A percentile compares a stretch with the other conserved stretches of the same genome.
These are phyloP conservation scores for Macropus fuliginosus DNA, from an alignment of 2,797 vertebrate species.

Conservation along the genomic window DNA sequence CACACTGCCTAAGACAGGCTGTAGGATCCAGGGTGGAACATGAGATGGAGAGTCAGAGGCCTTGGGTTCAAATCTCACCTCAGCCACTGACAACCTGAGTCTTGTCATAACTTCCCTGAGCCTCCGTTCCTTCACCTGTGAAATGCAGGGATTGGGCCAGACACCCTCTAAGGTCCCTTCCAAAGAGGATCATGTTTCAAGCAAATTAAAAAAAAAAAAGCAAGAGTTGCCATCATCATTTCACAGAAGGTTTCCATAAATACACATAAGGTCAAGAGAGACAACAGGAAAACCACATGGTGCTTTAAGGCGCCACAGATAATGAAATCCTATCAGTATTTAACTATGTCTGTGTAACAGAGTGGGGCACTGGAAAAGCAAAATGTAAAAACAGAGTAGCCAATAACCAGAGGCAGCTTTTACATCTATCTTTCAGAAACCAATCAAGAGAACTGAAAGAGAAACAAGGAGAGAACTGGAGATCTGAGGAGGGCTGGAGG, in stretches of 20 bases:
- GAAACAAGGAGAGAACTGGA: background rate
- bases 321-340: background rate
- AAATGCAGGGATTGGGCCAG: background rate
- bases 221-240: background rate
- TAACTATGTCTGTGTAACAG: background rate
- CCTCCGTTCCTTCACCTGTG: background rate
- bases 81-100: background rate
- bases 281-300: background rate
- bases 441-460: background rate
- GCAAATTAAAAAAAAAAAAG: background rate
- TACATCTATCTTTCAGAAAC: background rate
- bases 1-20: background rate
- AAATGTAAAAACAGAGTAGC: background rate
- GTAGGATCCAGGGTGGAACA: background rate
- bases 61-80: background rate
- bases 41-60: background rate
- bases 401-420: too few species aligned
- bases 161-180: background rate
- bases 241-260: background rate
- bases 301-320: background rate
- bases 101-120: background rate
- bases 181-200: background rate
- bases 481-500: too few species aligned
- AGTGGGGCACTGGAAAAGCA: background rate
- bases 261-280: too few species aligned